phyloP scores from a whole-genome alignment of 2,888 invertebrate species.

The Erannis defoliaria region DNA sequence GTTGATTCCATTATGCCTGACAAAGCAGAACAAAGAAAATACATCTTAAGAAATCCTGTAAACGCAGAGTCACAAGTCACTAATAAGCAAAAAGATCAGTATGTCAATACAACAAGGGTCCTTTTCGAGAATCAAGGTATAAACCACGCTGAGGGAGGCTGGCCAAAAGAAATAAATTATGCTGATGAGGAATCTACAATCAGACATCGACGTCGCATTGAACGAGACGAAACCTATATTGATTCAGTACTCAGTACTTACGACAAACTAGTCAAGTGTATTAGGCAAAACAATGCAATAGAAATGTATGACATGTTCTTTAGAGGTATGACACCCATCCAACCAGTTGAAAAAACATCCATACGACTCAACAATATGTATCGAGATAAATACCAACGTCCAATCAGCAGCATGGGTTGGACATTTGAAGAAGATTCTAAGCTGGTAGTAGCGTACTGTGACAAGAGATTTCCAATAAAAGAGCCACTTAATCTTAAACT shows the following conservation, averaged over 20 bases:
- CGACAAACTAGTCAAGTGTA: slow-evolving; percentile 86
- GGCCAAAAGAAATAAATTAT: slow-evolving; percentile 90
- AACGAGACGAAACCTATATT: slow-evolving; percentile 91
- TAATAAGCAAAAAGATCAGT: slow-evolving; percentile 62
- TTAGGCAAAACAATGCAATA: slow-evolving; percentile 91
- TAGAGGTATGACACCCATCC: slow-evolving; percentile 75
- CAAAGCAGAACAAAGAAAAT: slow-evolving; percentile 62
- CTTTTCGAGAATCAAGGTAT: slow-evolving; percentile 83
- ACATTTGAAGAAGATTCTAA: slow-evolving; percentile 88
- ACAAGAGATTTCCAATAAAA: slow-evolving; percentile 55
- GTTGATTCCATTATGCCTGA: slow-evolving; percentile 67
- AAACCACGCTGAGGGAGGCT: slow-evolving; percentile 92
- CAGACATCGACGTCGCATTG: slow-evolving; percentile 90
- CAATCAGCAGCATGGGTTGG: slow-evolving; percentile 88
- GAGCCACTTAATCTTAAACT: slow-evolving; percentile 64
- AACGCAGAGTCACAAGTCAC: slow-evolving; percentile 71
- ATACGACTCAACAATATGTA: slow-evolving; percentile 88
- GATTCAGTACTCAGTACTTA: slow-evolving; percentile 85
- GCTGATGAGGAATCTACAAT: slow-evolving; percentile 89
- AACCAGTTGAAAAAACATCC: slow-evolving; percentile 78
- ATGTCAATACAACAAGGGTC: slow-evolving; percentile 87
- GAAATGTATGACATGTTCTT: slow-evolving; percentile 92
- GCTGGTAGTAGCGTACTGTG: slow-evolving; percentile 88
- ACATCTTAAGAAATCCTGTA: slow-evolving; percentile 76
- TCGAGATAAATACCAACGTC: slow-evolving; percentile 80